A percentile compares a stretch with the other conserved stretches of the same genome.
Conservation (phyloP, 2,113 vertebrate species). For the Eclectus roratus region DNA sequence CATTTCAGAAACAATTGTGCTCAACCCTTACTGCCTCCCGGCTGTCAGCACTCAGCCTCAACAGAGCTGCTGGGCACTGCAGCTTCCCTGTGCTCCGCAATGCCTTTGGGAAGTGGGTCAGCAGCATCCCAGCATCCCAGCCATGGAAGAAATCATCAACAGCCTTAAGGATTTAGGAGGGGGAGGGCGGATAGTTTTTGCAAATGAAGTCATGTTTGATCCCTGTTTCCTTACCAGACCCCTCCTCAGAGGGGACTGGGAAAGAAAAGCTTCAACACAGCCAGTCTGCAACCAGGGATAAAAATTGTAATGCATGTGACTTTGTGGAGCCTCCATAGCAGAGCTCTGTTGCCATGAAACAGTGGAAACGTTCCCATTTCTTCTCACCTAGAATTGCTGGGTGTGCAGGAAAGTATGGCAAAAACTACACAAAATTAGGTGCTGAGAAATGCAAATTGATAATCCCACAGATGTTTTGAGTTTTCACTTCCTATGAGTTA, state of each 20-base stretch:
- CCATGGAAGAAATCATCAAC: neutral
- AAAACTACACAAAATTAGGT: neutral
- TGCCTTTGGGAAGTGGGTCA: neutral
- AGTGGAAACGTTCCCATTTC: neutral
- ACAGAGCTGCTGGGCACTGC: neutral
- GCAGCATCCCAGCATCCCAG: neutral
- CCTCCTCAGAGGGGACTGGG: neutral
- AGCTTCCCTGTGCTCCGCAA: neutral
- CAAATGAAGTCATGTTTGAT: neutral
- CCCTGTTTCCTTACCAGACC: neutral
- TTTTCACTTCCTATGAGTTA: neutral
- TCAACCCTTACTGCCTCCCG: neutral
- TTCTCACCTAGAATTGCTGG: neutral
- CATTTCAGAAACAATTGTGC: neutral
- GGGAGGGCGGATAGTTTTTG: neutral
- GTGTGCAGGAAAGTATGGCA: neutral
- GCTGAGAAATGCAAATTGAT: neutral
- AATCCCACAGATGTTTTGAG: neutral
- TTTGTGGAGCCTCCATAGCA: neutral
- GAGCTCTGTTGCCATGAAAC: slow-evolving; percentile 4
- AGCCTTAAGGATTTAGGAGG: neutral
- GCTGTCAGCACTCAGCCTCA: neutral
- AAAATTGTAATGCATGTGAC: neutral
- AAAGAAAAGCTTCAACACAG: neutral
- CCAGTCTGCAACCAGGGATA: neutral